phyloP scores from a whole-genome alignment of 2,113 vertebrate species.

The Alces alces region DNA sequence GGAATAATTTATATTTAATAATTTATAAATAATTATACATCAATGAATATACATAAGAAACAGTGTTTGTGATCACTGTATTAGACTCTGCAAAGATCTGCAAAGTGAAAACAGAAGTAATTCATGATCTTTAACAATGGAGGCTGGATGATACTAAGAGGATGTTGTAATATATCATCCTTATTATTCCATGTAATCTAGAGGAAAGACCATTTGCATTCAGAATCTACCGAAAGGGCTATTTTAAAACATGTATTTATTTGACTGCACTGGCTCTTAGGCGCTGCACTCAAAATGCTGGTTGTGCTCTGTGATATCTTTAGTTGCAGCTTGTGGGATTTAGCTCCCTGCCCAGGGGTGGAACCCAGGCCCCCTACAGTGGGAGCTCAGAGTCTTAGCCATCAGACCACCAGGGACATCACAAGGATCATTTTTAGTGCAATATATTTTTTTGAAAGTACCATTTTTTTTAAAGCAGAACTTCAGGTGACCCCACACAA shows the following conservation, averaged over 20 bases:
- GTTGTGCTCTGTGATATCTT: not conserved
- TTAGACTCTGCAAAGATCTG: not conserved
- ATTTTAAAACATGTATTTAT: not conserved
- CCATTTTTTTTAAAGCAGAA: not conserved
- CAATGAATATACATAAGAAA: not conserved
- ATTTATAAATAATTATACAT: not conserved
- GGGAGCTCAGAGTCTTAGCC: not conserved
- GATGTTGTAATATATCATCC: fast-evolving
- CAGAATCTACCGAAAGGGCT: not conserved
- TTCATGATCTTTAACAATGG: fast-evolving
- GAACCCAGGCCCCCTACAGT: not conserved
- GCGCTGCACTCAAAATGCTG: not conserved
- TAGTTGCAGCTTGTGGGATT: not conserved
- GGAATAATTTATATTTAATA: not conserved
- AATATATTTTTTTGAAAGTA: not conserved
- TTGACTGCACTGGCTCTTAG: not conserved
- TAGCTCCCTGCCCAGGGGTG: not conserved
- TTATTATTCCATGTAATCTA: too few species aligned
- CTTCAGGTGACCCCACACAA: not conserved
- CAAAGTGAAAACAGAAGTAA: not conserved
- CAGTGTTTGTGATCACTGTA: not conserved
- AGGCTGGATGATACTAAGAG: not conserved
- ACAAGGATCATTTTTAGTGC: not conserved
- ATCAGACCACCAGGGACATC: not conserved
- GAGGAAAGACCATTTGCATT: not conserved